Conservation (phyloP, 2,113 vertebrate species). For the Nibea albiflora region DNA sequence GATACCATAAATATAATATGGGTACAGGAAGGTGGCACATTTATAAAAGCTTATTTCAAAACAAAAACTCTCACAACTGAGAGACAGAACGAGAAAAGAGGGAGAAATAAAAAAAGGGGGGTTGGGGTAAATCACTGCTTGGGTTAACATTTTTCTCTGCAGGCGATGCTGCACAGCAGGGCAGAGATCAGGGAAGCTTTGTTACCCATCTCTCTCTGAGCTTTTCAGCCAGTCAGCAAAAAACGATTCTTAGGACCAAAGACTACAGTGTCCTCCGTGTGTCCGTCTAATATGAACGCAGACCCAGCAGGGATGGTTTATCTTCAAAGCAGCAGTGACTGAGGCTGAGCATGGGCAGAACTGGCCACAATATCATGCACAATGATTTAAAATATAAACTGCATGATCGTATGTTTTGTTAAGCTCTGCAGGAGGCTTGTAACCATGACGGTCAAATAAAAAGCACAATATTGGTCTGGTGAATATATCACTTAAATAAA, state of each 20-base stretch:
- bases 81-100: constrained; percentile 2
- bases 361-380: not conserved
- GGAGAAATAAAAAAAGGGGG: not conserved
- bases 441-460: not conserved
- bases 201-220: constrained; percentile 36
- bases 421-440: not conserved
- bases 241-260: constrained; percentile 23
- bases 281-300: constrained; percentile 34
- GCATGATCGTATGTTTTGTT: no score
- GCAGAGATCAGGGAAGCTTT: constrained; percentile 55
- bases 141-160: constrained; percentile 14
- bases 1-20: not conserved
- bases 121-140: constrained; percentile 18
- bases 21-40: not conserved
- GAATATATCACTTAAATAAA: no score
- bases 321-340: constrained; percentile 15
- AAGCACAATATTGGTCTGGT: not conserved
- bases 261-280: constrained; percentile 23
- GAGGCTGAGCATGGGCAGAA: constrained; percentile 3
- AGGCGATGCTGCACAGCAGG: constrained; percentile 36
- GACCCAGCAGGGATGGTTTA: constrained; percentile 12
- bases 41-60: not conserved
- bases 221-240: constrained; percentile 53
- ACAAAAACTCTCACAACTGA: not conserved
- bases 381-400: no score